phyloP scores from a whole-genome alignment of 2,113 vertebrate genomes.

The Ondatra zibethicus region DNA sequence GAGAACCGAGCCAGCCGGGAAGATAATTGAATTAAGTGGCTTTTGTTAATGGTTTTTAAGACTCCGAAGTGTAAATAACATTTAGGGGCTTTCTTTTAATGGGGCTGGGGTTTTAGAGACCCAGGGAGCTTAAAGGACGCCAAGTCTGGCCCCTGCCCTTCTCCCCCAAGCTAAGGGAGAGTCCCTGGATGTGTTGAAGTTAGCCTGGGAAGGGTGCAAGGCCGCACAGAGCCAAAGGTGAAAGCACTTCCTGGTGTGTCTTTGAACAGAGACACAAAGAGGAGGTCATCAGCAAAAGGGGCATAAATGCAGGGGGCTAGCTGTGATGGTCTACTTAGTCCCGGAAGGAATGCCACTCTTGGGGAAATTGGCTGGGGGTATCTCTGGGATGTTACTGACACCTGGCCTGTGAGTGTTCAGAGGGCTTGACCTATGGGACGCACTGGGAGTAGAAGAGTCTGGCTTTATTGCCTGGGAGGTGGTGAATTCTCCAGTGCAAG shows the following conservation, averaged over 20 bases:
- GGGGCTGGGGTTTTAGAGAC: constrained; percentile 85
- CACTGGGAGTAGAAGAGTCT: not conserved
- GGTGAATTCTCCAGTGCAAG: not conserved
- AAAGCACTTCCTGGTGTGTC: not conserved
- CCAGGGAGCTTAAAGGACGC: constrained; percentile 57
- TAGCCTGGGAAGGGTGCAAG: not conserved
- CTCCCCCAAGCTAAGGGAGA: not conserved
- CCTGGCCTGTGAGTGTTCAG: not conserved
- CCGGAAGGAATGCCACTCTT: not conserved
- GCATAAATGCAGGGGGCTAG: not conserved
- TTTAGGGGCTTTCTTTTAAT: constrained; percentile 87
- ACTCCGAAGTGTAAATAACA: constrained; percentile 91
- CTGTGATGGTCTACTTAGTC: not conserved
- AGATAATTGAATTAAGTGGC: constrained; percentile 92
- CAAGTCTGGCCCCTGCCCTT: not conserved
- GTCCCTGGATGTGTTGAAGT: not conserved
- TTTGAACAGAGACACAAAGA: not conserved
- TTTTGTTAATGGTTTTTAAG: constrained; percentile 91
- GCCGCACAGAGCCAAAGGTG: not conserved
- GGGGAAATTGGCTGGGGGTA: not conserved
- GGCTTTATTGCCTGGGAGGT: not conserved
- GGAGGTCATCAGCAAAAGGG: not conserved
- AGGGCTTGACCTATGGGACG: not conserved
- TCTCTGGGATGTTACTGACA: not conserved
- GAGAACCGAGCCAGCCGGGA: constrained; percentile 79